phyloP scores from a whole-genome alignment of 2,797 vertebrate species.

The Lates japonicus region DNA sequence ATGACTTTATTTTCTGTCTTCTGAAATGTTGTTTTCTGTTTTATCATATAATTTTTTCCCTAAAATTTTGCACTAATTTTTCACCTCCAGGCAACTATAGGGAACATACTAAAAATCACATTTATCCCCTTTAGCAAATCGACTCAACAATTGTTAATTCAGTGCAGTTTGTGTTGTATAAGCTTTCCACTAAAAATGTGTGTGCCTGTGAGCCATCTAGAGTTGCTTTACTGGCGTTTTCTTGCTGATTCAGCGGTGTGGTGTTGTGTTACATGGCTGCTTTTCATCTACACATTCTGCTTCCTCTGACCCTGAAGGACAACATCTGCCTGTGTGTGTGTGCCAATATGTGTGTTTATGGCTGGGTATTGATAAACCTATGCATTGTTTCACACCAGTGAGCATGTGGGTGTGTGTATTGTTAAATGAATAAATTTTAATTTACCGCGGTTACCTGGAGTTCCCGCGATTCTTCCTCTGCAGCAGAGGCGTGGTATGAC shows the following conservation, averaged over 20 bases:
- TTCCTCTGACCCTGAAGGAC: constrained; percentile 45
- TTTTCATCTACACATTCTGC: not conserved
- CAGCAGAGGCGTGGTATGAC: constrained; percentile 95
- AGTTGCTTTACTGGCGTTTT: not conserved
- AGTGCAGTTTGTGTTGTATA: not conserved
- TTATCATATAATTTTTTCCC: too few relatives aligned
- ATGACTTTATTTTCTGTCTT: too few relatives aligned
- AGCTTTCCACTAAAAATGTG: not conserved
- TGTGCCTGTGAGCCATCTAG: constrained; percentile 20
- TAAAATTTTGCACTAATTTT: too few relatives aligned
- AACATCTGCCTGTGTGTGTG: constrained; percentile 21
- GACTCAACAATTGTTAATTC: not conserved
- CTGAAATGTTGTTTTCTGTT: too few relatives aligned
- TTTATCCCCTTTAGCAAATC: too few relatives aligned
- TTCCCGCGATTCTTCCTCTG: constrained; percentile 93
- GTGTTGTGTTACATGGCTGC: constrained; percentile 42
- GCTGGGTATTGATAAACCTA: not conserved
- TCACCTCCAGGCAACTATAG: too few relatives aligned
- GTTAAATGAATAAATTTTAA: constrained; percentile 72
- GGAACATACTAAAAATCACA: too few relatives aligned
- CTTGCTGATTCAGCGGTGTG: constrained; percentile 35
- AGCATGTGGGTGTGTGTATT: constrained; percentile 22
- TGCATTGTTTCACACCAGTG: not conserved
- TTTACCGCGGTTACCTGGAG: constrained; percentile 97
- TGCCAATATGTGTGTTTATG: constrained; percentile 1